These are phyloP conservation scores for Ptiloglossa arizonensis DNA, from an alignment of 1,140 invertebrate species.

Conservation along the genomic window DNA sequence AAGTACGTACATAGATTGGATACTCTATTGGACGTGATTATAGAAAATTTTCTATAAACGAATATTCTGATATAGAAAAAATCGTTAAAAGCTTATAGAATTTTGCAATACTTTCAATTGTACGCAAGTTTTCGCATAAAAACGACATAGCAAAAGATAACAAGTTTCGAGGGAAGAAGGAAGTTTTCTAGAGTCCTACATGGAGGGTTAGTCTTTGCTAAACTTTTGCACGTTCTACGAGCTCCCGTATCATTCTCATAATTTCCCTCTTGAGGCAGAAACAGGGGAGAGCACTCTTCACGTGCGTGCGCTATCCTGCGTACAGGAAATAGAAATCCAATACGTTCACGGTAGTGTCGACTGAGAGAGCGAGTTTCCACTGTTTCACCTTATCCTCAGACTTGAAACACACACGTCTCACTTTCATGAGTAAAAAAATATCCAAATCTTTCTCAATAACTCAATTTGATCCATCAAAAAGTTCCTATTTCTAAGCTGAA, in stretches of 20 bases:
- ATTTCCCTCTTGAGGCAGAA: slow-evolving; percentile 22
- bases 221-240: not conserved
- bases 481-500: too few species aligned
- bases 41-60: too few species aligned
- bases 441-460: not conserved
- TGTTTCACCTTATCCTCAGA: slow-evolving; percentile 31
- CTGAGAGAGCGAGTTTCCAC: slow-evolving; percentile 11
- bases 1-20: too few species aligned
- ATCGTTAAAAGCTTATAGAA: too few species aligned
- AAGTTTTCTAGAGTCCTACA: too few species aligned
- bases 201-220: slow-evolving; percentile 11
- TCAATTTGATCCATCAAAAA: too few species aligned
- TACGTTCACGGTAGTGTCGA: slow-evolving; percentile 32
- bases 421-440: not conserved
- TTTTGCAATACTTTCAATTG: too few species aligned
- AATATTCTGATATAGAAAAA: too few species aligned
- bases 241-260: slow-evolving; percentile 30
- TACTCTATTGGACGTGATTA: too few species aligned
- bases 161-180: too few species aligned
- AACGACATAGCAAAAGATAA: too few species aligned
- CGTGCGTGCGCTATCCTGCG: slow-evolving; percentile 14
- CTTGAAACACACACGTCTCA: slow-evolving; percentile 2
- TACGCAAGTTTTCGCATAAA: too few species aligned
- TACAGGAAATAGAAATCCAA: slow-evolving; percentile 47
- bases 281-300: slow-evolving; percentile 20